Evolutionary conservation across 1,140 invertebrate genomes (phyloP).

Genomic region (Heliconius himera): DNA sequence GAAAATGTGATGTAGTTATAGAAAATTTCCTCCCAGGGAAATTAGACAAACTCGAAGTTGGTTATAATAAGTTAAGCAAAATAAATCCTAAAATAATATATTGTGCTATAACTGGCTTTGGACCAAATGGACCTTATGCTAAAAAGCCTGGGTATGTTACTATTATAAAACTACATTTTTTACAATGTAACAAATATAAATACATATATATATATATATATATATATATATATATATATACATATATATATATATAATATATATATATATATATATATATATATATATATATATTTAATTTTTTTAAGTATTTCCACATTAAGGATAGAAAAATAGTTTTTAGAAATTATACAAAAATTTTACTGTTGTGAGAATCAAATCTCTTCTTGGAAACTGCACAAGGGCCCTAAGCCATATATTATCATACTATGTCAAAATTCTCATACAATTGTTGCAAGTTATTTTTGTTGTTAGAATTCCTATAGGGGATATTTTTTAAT

Average conservation of each 20-base stretch:
- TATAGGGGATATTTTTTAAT: too few species aligned
- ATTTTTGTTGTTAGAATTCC: too few species aligned
- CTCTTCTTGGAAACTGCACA: too few species aligned
- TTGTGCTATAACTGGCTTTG: conserved; percentile 97
- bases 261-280: too few species aligned
- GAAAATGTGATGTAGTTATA: conserved; percentile 92
- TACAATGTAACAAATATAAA: neutral
- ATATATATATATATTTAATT: neutral
- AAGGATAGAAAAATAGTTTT: too few species aligned
- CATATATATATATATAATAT: too few species aligned
- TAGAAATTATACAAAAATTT: too few species aligned
- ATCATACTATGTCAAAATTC: too few species aligned
- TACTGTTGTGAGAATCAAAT: too few species aligned
- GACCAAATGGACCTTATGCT: conserved; percentile 92
- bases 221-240: too few species aligned
- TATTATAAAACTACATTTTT: neutral
- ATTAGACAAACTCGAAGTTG: conserved; percentile 88
- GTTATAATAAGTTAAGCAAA: conserved; percentile 88
- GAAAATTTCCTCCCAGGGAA: conserved; percentile 98
- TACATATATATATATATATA: neutral
- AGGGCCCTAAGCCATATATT: too few species aligned
- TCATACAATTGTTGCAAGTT: too few species aligned
- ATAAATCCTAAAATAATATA: conserved; percentile 93
- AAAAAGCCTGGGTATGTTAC: conserved; percentile 86
- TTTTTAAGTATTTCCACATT: neutral